Base-by-base conservation (phyloP, 2,797 vertebrate species). In the Peromyscus nudipes region DNA sequence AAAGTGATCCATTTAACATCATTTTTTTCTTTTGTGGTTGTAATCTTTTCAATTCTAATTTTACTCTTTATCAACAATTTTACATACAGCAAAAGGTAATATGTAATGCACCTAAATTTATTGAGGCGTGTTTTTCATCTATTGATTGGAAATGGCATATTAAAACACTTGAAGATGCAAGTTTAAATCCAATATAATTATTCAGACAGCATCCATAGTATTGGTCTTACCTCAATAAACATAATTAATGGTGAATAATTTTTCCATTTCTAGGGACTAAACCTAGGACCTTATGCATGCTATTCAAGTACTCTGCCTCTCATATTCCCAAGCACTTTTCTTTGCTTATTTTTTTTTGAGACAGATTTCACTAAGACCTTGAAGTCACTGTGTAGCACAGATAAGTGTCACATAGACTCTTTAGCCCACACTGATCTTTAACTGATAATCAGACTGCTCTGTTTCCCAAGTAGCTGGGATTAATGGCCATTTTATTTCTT, bases 41-140 rank as follows among this genome's bases (percentile, higher is more conserved):
- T n/a, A 77, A 75, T 88, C 79, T 93, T 82, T 92, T 55, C 25
- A 34, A 55, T 85, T 95, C 29, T 89, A 8, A 83, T 94, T 96
- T 86, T 29, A 9, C 16, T 55, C 1, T 60, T 57, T 8, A 8
- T 29, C 5, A 82, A 46, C 12, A 62, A 64, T 95, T 84, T 90
- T 62, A 83, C 21, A 65, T 69, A 76, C 1, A 49, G 2, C 4
- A 80, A 92, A 88, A 89, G 67, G 2, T 11, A 52, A 73, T 71
- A 40, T 60, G n/a, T 31, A 91, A 14, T 76, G 52, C 14, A 80
- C 89, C 79, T 92, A 62, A 65, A 91, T 92, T 55, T 75, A 80
- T 40, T 8, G 25, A 65, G 8, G 12, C 2, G 37, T 55, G 23
- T 60, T 84, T 94, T 81, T n/a, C 21, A 89, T 82, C 34, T 65